A percentile compares a stretch with the other conserved stretches of the same genome.
Evolutionary conservation across 2,113 vertebrate genomes (phyloP).

Genomic region (Euleptes europaea): DNA sequence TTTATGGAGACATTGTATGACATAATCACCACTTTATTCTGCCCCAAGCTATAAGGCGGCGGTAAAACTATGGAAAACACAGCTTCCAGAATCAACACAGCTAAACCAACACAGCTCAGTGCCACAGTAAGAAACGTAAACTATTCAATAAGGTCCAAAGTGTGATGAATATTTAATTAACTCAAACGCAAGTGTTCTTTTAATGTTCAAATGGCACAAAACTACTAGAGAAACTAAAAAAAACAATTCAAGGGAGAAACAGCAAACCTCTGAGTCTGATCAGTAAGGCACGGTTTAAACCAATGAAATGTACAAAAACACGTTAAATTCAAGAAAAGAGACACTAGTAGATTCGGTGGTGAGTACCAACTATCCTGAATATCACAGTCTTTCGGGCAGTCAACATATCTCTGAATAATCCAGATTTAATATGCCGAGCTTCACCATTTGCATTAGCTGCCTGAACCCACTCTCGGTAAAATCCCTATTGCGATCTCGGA

Average conservation of each 20-base stretch:
- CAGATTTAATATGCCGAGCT: constrained; percentile 4
- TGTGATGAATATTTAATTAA: background rate
- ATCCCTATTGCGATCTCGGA: background rate
- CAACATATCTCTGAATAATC: constrained; percentile 30
- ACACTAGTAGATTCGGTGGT: constrained; percentile 16
- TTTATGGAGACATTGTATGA: background rate
- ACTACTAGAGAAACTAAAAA: background rate
- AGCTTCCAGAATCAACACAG: background rate
- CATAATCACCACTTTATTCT: background rate
- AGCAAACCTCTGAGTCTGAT: background rate
- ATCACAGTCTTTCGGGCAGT: constrained; percentile 26
- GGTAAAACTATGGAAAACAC: background rate
- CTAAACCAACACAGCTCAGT: constrained; percentile 9
- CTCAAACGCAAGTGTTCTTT: background rate
- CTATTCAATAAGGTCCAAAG: background rate
- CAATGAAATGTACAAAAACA: background rate
- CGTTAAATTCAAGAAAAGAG: background rate
- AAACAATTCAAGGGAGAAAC: background rate
- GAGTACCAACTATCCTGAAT: constrained; percentile 37
- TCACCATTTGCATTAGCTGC: fast-evolving
- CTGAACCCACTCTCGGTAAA: background rate
- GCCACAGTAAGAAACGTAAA: background rate
- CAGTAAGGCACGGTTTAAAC: no score
- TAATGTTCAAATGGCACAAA: background rate
- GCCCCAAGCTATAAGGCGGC: background rate